Evolutionary conservation across 1,140 invertebrate species (phyloP).

Genomic region (Tetragonula clypearis): DNA sequence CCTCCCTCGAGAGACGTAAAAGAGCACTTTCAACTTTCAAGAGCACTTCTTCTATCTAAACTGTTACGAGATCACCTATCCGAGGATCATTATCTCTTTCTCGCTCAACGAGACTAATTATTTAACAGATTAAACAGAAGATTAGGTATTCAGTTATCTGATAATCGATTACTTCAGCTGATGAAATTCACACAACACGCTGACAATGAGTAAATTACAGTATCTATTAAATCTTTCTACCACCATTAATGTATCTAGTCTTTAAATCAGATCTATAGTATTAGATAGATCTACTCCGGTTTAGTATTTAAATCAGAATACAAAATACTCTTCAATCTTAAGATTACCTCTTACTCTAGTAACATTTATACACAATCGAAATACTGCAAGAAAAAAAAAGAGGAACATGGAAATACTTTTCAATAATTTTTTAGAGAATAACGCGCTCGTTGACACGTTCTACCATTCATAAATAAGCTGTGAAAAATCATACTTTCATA

Average conservation of each 20-base stretch:
- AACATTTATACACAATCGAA: too few relatives aligned
- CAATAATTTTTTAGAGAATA: not conserved
- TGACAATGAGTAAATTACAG: too few relatives aligned
- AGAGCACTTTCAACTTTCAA: not conserved
- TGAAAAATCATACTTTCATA: too few relatives aligned
- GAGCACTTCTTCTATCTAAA: not conserved
- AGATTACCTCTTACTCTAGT: too few relatives aligned
- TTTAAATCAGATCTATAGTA: not conserved
- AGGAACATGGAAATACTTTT: not conserved
- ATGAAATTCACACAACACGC: not conserved
- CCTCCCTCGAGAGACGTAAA: not conserved
- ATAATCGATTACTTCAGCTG: not conserved
- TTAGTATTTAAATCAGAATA: not conserved
- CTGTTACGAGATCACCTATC: not conserved
- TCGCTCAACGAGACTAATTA: not conserved
- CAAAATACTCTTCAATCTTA: not conserved
- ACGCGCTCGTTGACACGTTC: not conserved
- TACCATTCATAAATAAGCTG: too few relatives aligned
- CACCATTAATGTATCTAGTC: too few relatives aligned
- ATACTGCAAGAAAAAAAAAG: not conserved
- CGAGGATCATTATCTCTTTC: not conserved
- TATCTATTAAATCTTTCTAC: not conserved
- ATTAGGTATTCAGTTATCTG: not conserved
- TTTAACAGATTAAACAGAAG: not conserved
- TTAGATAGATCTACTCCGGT: too few relatives aligned